These are phyloP conservation scores for Drosophila nannoptera DNA, from an alignment of 1,140 invertebrate genomes.

Conservation along the genomic window DNA sequence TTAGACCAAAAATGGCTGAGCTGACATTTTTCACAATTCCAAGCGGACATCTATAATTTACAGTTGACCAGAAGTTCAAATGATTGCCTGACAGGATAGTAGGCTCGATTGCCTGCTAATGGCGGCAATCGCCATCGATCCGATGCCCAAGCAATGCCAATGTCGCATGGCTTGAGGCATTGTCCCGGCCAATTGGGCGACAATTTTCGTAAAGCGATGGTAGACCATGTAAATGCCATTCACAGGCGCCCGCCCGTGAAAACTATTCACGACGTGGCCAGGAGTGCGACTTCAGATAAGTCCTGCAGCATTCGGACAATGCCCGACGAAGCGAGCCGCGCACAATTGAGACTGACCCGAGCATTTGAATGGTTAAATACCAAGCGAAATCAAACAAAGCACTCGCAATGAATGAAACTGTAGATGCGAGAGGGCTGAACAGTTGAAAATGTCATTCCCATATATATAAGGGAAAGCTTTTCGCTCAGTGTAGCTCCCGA, in stretches of 20 bases:
- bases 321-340: background rate
- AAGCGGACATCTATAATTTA: constrained; percentile 2
- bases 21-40: background rate
- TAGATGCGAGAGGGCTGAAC: background rate
- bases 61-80: background rate
- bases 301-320: constrained; percentile 6
- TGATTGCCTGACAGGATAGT: constrained; percentile 24
- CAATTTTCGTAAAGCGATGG: constrained; percentile 26
- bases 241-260: background rate
- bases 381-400: constrained; percentile 31
- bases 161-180: constrained; percentile 21
- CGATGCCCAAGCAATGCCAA: constrained; percentile 28
- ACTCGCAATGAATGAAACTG: constrained; percentile 32
- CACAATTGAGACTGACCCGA: constrained; percentile 28
- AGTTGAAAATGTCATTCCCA: background rate
- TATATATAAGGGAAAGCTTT: background rate
- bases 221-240: constrained; percentile 8
- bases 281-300: constrained; percentile 42
- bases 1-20: background rate
- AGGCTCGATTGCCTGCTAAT: constrained; percentile 49
- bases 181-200: constrained; percentile 29
- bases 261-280: constrained; percentile 23
- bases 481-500: constrained; percentile 6
- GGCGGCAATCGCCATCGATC: constrained; percentile 49
- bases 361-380: constrained; percentile 40